A percentile compares a stretch with the other conserved stretches of the same genome.
Evolutionary conservation across 2,113 vertebrate species (phyloP).

Genomic region (Anhinga rufa): DNA sequence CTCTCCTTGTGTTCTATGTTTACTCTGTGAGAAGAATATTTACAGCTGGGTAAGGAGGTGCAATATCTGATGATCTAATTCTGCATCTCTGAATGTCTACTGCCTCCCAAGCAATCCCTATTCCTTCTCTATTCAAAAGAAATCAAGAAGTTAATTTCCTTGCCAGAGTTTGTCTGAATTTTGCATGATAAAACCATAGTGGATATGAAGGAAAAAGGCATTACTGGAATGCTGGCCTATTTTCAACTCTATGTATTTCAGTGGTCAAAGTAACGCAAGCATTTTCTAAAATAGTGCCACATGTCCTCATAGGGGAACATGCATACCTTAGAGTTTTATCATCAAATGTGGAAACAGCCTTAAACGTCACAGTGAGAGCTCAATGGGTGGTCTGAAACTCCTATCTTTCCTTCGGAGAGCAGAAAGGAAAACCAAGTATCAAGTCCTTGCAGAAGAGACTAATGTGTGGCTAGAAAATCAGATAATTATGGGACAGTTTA

Average conservation of each 20-base stretch:
- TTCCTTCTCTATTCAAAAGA: not conserved
- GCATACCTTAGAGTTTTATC: slow-evolving; percentile 68
- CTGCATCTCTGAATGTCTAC: not conserved
- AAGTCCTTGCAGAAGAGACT: slow-evolving; percentile 6
- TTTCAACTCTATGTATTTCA: slow-evolving; percentile 28
- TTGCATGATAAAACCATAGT: not conserved
- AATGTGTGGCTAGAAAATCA: slow-evolving; percentile 6
- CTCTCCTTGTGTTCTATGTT: not conserved
- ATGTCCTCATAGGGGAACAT: slow-evolving; percentile 25
- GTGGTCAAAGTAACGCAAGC: not conserved
- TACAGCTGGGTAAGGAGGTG: not conserved
- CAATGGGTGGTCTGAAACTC: slow-evolving; percentile 70
- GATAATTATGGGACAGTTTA: slow-evolving; percentile 28
- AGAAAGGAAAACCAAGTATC: slow-evolving; percentile 42
- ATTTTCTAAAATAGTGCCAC: slow-evolving; percentile 36
- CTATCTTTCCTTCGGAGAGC: slow-evolving; percentile 16
- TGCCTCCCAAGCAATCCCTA: not conserved
- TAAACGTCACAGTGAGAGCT: slow-evolving; percentile 58
- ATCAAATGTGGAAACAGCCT: slow-evolving; percentile 60
- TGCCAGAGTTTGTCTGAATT: not conserved
- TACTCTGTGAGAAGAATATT: not conserved
- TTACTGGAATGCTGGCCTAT: not conserved
- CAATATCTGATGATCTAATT: not conserved
- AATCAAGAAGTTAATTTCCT: not conserved
- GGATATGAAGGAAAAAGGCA: not conserved